A percentile compares a stretch with the other conserved stretches of the same genome.
phyloP scores from a whole-genome alignment of 2,113 vertebrate species.

The Erythrocebus patas region DNA sequence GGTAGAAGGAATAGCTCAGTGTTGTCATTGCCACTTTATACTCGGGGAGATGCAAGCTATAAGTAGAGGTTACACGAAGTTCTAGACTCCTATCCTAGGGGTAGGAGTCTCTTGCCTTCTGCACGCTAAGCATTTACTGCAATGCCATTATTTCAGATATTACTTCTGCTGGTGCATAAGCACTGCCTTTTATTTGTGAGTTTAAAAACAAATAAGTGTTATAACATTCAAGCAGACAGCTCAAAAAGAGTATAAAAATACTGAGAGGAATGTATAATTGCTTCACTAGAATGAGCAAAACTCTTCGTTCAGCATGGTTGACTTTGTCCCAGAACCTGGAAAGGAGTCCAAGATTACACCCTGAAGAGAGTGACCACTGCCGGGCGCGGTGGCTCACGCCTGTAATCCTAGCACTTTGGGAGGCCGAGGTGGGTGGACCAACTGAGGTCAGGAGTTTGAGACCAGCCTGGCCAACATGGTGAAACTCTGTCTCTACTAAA shows the following conservation, averaged over 20 bases:
- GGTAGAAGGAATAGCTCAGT: neutral
- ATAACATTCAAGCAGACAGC: neutral
- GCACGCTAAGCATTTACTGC: neutral
- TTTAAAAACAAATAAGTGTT: constrained; percentile 35
- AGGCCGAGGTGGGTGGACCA: too few relatives aligned
- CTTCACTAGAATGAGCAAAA: constrained; percentile 15
- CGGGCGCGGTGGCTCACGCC: too few relatives aligned
- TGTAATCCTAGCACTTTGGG: too few relatives aligned
- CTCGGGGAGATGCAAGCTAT: neutral
- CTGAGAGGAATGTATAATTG: constrained; percentile 16
- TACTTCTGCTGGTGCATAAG: neutral
- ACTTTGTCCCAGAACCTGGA: neutral
- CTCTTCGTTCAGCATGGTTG: neutral
- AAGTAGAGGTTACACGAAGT: neutral
- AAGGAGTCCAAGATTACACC: neutral
- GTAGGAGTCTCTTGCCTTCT: neutral
- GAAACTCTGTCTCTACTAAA: too few relatives aligned
- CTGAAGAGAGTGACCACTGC: constrained; percentile 71
- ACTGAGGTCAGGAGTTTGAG: too few relatives aligned
- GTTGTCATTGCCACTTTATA: neutral
- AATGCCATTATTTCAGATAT: constrained; percentile 9
- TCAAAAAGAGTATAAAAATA: neutral
- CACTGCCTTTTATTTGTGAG: neutral
- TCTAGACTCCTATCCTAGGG: neutral
- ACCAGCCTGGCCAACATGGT: too few relatives aligned